Base-by-base conservation (phyloP, 2,113 vertebrate species). In the Indicator maculatus region DNA sequence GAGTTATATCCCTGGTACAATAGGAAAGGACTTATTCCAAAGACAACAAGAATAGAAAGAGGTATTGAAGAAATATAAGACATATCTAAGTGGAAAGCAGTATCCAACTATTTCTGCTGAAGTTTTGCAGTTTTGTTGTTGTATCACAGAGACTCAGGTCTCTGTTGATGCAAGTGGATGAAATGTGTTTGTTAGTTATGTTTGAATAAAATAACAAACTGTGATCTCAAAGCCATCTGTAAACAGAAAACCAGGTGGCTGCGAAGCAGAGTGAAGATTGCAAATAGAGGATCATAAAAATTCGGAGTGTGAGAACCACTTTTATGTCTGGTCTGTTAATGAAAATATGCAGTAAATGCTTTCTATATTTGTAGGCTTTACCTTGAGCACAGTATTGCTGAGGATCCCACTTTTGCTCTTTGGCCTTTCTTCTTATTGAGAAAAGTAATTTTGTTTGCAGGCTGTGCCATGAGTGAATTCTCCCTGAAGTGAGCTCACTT, bases 191-290 rank as follows among this genome's bases (percentile, higher is more conserved):
- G 91, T 94, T 95, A 95, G 93, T 96, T 96, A 94, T 61, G 45
- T 95, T 88, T 84, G 50, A 97, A n/a, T 94, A 88, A 90, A 89
- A 91, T 91, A 97, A 89, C 88, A 95, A 96, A 95, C 88, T 93
- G 86, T 94, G 90, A 95, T 95, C 80, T 86, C 83, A 90, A 86
- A 95, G 79, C 93, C 91, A 94, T 95, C 90, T 96, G 95, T 92
- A 95, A 91, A 82, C 86, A 82, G 67, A 94, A 94, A 93, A 69
- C 73, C 91, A 95, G 92, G 92, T 95, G 92, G 93, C 88, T 82
- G 79, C 95, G 76, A 76, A 93, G 86, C 76, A 88, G 76, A 93
- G 75, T 61, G 50, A 88, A 67, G 79, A 78, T 52, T 27, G 1
- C 66, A 91, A 93, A 83, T 61, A 91, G 50, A 91, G 15, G 59